phyloP scores from a whole-genome alignment of 2,888 invertebrate genomes.

The Acrobasis repandana region DNA sequence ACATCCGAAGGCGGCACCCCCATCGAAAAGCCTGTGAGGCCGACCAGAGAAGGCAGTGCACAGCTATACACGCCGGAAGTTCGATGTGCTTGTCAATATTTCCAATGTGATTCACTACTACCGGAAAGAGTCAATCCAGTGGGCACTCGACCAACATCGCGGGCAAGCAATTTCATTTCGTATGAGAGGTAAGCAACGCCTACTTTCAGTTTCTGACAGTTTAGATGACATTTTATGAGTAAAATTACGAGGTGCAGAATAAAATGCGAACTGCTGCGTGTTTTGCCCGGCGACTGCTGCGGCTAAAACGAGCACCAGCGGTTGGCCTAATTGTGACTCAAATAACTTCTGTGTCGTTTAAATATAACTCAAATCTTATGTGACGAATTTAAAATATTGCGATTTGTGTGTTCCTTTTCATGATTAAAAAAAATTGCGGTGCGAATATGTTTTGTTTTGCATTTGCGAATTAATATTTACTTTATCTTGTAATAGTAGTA shows the following conservation, averaged over 20 bases:
- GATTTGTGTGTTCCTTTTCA: slow-evolving; percentile 36
- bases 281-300: slow-evolving; percentile 73
- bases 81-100: slow-evolving; percentile 93
- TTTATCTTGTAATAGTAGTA: background rate
- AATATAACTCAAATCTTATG: slow-evolving; percentile 68
- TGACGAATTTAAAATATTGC: slow-evolving; percentile 57
- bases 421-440: slow-evolving; percentile 31
- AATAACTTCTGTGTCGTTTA: slow-evolving; percentile 67
- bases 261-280: slow-evolving; percentile 53
- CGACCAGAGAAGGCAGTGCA: slow-evolving; percentile 88
- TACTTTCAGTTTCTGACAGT: slow-evolving; percentile 45
- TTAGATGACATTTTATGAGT: slow-evolving; percentile 61
- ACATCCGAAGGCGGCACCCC: slow-evolving; percentile 87
- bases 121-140: slow-evolving; percentile 89
- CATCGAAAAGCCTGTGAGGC: slow-evolving; percentile 84
- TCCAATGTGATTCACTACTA: slow-evolving; percentile 89
- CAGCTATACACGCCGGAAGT: slow-evolving; percentile 90
- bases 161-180: slow-evolving; percentile 77
- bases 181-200: slow-evolving; percentile 68
- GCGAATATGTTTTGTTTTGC: slow-evolving; percentile 39
- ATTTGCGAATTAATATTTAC: slow-evolving; percentile 41
- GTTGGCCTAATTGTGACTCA: slow-evolving; percentile 80
- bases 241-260: slow-evolving; percentile 59
- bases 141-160: slow-evolving; percentile 85
- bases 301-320: slow-evolving; percentile 78